A percentile compares a stretch with the other conserved stretches of the same genome.
These are phyloP conservation scores for Drosophila nigritarsus DNA, from an alignment of 2,888 invertebrate species.

Conservation along the genomic window DNA sequence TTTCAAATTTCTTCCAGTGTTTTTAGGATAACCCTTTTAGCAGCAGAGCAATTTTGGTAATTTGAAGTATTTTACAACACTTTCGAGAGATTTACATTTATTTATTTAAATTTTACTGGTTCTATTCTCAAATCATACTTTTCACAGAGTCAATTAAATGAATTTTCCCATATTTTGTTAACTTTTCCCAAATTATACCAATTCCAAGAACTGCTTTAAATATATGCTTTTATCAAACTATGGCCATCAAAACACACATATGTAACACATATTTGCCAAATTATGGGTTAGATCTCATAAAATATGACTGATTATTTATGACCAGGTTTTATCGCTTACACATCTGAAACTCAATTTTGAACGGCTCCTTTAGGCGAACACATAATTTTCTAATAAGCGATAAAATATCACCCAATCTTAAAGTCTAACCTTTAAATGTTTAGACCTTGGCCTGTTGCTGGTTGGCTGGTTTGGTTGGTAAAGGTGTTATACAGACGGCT, in stretches of 20 bases:
- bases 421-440: slow-evolving; percentile 23
- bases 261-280: slow-evolving; percentile 59
- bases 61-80: not conserved
- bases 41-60: too few relatives aligned
- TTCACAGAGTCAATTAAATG: not conserved
- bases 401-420: slow-evolving; percentile 69
- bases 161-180: not conserved
- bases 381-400: slow-evolving; percentile 78
- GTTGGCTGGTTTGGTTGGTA: slow-evolving; percentile 19
- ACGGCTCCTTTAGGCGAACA: slow-evolving; percentile 26
- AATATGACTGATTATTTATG: slow-evolving; percentile 58
- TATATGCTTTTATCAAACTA: slow-evolving; percentile 12
- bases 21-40: too few relatives aligned
- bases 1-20: too few relatives aligned
- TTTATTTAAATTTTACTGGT: not conserved
- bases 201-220: slow-evolving; percentile 17
- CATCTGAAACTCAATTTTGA: slow-evolving; percentile 23
- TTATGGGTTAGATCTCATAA: slow-evolving; percentile 46
- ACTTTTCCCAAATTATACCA: not conserved
- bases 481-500: slow-evolving; percentile 63
- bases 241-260: slow-evolving; percentile 25
- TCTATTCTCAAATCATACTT: not conserved
- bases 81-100: not conserved
- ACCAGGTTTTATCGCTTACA: slow-evolving; percentile 30
- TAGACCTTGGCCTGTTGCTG: slow-evolving; percentile 15